Evolutionary conservation across 2,113 vertebrate genomes (phyloP).

Genomic region (Microcebus jonahi): DNA sequence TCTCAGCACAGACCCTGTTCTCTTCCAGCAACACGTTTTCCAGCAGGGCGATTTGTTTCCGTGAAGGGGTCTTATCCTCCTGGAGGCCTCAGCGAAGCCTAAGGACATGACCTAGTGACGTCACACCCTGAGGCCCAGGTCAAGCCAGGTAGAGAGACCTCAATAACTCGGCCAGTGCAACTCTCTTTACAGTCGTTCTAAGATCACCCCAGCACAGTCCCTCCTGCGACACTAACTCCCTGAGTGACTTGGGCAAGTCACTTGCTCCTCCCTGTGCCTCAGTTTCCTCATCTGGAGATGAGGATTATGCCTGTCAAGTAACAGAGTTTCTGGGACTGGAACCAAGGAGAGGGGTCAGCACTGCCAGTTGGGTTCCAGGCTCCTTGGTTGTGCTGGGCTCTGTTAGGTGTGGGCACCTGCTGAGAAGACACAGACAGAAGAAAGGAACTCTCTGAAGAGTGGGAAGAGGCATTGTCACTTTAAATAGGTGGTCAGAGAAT

Average conservation of each 20-base stretch:
- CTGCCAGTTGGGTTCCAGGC: not conserved
- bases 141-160: not conserved
- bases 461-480: not conserved
- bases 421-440: not conserved
- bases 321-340: not conserved
- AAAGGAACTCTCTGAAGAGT: not conserved
- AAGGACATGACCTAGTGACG: not conserved
- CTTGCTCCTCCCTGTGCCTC: not conserved
- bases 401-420: not conserved
- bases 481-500: not conserved
- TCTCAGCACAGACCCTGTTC: constrained; percentile 49
- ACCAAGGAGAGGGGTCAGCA: not conserved
- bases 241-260: not conserved
- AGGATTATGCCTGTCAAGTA: not conserved
- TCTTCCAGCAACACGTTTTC: not conserved
- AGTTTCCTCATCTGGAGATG: not conserved
- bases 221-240: not conserved
- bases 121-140: not conserved
- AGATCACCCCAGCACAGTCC: fast-evolving
- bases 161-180: fast-evolving
- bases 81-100: not conserved
- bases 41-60: not conserved
- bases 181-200: not conserved
- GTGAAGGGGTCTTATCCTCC: not conserved
- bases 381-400: not conserved